Percentiles rank a stretch among this genome's conserved stretches.
Conservation (phyloP, 2,113 vertebrate species). For the Oenanthe oenanthe region DNA sequence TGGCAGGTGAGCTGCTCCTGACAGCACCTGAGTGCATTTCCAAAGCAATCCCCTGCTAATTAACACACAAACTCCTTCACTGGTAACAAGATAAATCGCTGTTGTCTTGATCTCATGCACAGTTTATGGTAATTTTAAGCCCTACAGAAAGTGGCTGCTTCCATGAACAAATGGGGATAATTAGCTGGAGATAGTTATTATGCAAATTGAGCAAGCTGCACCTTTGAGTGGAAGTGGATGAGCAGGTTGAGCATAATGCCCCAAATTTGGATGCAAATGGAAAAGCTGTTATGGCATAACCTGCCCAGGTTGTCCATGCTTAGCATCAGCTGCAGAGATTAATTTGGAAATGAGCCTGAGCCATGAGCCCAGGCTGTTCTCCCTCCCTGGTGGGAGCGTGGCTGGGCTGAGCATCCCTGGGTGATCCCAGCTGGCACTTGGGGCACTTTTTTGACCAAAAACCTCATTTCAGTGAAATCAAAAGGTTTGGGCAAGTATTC, state of each 20-base stretch:
- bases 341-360: background rate
- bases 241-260: background rate
- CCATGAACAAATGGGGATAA: conserved; percentile 44
- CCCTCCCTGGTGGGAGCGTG: rapidly evolving
- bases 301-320: background rate
- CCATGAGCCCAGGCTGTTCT: background rate
- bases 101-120: background rate
- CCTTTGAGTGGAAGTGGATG: background rate
- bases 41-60: background rate
- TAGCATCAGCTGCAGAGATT: background rate
- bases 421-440: rapidly evolving
- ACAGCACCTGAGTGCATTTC: background rate
- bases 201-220: conserved; percentile 15
- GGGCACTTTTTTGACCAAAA: background rate
- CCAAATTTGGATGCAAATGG: background rate
- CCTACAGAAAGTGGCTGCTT: conserved; percentile 35
- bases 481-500: background rate
- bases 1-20: background rate
- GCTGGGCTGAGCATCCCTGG: background rate
- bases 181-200: conserved; percentile 56
- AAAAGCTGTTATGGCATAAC: background rate
- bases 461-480: background rate
- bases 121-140: conserved; percentile 42
- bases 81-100: conserved; percentile 1
- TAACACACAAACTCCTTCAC: background rate